Evolutionary conservation across 2,797 vertebrate genomes (phyloP), one percentile per base, ranked within the genome.

Genomic region (Lophotriccus pileatus): DNA sequence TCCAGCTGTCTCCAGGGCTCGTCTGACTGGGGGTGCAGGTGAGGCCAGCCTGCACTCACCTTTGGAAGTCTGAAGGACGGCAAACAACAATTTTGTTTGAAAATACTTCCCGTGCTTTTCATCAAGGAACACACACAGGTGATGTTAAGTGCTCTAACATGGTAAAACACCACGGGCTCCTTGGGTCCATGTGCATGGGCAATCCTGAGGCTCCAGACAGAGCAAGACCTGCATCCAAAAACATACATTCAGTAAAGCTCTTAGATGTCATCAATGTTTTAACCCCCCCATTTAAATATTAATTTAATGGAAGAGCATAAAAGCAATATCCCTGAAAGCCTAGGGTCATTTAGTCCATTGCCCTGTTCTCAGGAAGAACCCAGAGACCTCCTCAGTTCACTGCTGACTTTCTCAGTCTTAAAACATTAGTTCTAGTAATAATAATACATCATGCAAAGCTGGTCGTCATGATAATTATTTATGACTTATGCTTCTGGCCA

Each of bases 261-360:
- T 86, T 70, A 78, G 6, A 12, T 86, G 80, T 81, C 94, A 91
- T 90, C 83, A 93, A 60, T 84, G 76, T 95, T 95, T 96, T 91
- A 95, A 90, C 3, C 22, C 62, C 21, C 24, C 16, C 41, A 64
- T 87, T 94, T 87, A 94, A 87, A 83, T 89, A 92, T 89, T 83
- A 70, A 84, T 85, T 55, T 46, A 87, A 81, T 72, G 60, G 47
- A 82, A 92, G 32, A n/a, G 41, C 87, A 36, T 67, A 63, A 90
- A 91, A 90, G 70, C 81, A 92, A 46, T 67, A 87, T 34, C 62
- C 69, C 39, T 89, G 87, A 85, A 83, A 92, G 76, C 34, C 64
- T n/a, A 25, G 37, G 75, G 58, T 58, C 20, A 5, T 44, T 63
- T 87, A 72, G 32, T 78, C 73, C 39, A 72, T 60, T 64, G 89